Percentiles rank a stretch among this genome's conserved stretches.
These are phyloP conservation scores for Dilophus febrilis DNA, from an alignment of 2,888 invertebrate species.

Conservation along the genomic window DNA sequence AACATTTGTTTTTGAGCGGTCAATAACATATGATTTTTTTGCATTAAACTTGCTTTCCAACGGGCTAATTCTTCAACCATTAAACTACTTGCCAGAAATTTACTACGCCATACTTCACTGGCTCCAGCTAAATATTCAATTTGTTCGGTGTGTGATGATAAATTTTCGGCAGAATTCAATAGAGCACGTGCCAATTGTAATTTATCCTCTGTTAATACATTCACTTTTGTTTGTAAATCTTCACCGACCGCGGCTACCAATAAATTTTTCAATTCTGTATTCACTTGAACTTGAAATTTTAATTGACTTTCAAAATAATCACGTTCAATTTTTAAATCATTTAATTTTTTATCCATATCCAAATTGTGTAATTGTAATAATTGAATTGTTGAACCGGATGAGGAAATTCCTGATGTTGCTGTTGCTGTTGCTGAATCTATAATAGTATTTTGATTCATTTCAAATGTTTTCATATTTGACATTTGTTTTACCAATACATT, in stretches of 20 bases:
- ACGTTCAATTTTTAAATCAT: slow-evolving; percentile 47
- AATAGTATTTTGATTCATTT: slow-evolving; percentile 29
- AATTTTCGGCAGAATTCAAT: slow-evolving; percentile 66
- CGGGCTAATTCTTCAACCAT: slow-evolving; percentile 84
- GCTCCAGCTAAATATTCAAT: slow-evolving; percentile 86
- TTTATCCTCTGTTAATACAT: slow-evolving; percentile 82
- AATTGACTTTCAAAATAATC: slow-evolving; percentile 58
- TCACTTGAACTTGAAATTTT: slow-evolving; percentile 79
- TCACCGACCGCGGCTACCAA: slow-evolving; percentile 90
- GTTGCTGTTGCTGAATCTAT: slow-evolving; percentile 31
- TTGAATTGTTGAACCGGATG: slow-evolving; percentile 14
- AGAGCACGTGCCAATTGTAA: slow-evolving; percentile 71
- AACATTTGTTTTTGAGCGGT: slow-evolving; percentile 25
- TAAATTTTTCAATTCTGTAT: slow-evolving; percentile 80
- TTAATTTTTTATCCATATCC: slow-evolving; percentile 40
- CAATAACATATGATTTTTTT: slow-evolving; percentile 29
- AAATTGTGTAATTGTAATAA: no score
- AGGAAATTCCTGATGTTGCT: no score
- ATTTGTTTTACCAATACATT: slow-evolving; percentile 51
- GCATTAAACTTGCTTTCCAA: slow-evolving; percentile 64
- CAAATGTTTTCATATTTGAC: slow-evolving; percentile 47
- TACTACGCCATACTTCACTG: slow-evolving; percentile 92
- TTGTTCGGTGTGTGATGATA: slow-evolving; percentile 80
- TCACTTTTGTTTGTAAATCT: slow-evolving; percentile 77
- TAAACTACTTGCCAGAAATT: slow-evolving; percentile 85